Percentiles rank a stretch among this genome's conserved stretches.
phyloP scores from a whole-genome alignment of 2,113 vertebrate species.

The Phalacrocorax brasilianus region DNA sequence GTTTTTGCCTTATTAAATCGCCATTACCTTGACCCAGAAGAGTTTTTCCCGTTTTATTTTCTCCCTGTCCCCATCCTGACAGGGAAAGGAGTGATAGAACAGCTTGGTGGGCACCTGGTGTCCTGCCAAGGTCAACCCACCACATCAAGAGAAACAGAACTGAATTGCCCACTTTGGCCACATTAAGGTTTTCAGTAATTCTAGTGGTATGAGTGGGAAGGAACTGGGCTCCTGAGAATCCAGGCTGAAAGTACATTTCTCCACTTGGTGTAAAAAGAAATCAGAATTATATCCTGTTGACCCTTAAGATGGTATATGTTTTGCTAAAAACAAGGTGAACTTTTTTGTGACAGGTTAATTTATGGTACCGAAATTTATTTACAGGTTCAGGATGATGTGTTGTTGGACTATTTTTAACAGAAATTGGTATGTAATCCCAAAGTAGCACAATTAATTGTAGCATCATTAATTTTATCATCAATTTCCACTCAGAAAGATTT shows the following conservation, averaged over 20 bases:
- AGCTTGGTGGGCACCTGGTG: accelerated
- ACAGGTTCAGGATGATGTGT: not conserved
- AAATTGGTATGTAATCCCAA: not conserved
- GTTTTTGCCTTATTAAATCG: not conserved
- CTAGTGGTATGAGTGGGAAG: not conserved
- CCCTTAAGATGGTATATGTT: not conserved
- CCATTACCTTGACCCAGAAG: accelerated
- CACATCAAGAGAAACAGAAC: not conserved
- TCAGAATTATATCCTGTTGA: not conserved
- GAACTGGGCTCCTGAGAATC: not conserved
- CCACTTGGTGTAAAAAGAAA: not conserved
- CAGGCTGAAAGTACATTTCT: not conserved
- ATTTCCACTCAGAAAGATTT: not conserved
- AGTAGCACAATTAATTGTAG: not conserved
- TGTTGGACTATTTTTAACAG: not conserved
- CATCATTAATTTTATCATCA: not conserved
- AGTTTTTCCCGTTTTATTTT: not conserved
- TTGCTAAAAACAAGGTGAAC: not conserved
- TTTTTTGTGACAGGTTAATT: not conserved
- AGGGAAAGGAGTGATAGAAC: not conserved
- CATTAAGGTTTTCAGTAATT: not conserved
- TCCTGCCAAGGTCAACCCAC: not conserved
- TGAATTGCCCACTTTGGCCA: not conserved
- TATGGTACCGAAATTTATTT: not conserved
- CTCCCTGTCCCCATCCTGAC: not conserved